phyloP scores from a whole-genome alignment of 2,797 vertebrate genomes.

The Rhodeus uyekii region DNA sequence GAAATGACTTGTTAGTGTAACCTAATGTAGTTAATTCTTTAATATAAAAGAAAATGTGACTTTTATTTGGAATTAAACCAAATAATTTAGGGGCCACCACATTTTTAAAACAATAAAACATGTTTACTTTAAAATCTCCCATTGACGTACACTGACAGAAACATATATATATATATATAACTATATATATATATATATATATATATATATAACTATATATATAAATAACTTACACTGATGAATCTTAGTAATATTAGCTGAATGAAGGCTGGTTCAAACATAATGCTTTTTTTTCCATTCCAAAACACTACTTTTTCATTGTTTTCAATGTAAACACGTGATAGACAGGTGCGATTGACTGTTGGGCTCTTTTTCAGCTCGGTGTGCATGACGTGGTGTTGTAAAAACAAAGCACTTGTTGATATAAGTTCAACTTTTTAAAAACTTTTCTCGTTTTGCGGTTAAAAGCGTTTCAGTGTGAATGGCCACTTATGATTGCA shows the following conservation, averaged over 20 bases:
- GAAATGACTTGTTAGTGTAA: neutral
- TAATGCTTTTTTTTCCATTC: too few species aligned
- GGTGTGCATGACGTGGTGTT: too few species aligned
- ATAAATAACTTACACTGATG: too few species aligned
- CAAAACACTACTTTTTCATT: too few species aligned
- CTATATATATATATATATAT: too few species aligned
- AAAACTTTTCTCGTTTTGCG: too few species aligned
- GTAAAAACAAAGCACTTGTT: too few species aligned
- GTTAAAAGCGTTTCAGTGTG: neutral
- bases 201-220: too few species aligned
- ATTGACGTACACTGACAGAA: neutral
- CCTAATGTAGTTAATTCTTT: neutral
- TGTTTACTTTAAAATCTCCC: neutral
- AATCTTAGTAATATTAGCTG: too few species aligned
- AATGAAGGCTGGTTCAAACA: too few species aligned
- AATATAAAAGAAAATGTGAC: neutral
- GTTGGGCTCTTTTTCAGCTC: neutral
- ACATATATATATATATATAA: too few species aligned
- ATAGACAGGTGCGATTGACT: neutral
- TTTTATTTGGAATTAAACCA: neutral
- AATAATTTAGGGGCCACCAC: neutral
- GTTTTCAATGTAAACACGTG: neutral
- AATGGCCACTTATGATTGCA: neutral
- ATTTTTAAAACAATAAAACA: neutral
- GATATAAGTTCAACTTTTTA: too few species aligned